Evolutionary conservation across 1,140 invertebrate species (phyloP), one percentile per base, ranked within the genome.

Genomic region (Cydia strobilella): DNA sequence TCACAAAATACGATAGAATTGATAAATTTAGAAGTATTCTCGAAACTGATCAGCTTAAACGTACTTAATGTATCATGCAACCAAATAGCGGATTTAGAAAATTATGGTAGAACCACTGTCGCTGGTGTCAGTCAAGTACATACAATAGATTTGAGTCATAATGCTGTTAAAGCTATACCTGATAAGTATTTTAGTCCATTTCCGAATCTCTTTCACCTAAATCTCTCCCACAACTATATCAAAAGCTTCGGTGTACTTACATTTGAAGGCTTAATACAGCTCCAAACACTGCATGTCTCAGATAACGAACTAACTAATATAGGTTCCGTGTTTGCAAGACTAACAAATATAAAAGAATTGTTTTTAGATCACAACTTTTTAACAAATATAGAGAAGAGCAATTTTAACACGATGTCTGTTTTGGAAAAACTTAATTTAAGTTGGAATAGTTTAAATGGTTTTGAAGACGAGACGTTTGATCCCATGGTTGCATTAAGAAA

Each of bases 211-310:
- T n/a, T 69, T 18, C 65, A 69, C 15, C 18, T 69, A 35, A 69
- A 69, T 15, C n/a, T 69, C 0, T 69, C 65, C 7, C 31, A 69
- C 27, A 69, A 69, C 20, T 69, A 15, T 18, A 69, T 69, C 18
- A 35, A 69, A 35, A 69, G 65, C 2, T n/a, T 69, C 7, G 35
- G 31, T 20, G 31, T 23, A n/a, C 65, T 42, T 18, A 20, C 65
- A n/a, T 69, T 69, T 42, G 65, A 69, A 69, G 65, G 65, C 4
- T 39, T 69, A 69, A 69, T 15, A 39, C 65, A 69, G n/a, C 65
- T 69, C 25, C 27, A 39, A 69, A 69, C 31, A 9, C 15, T 69
- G 27, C 18, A 35, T 31, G 12, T 69, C 12, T 69, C 65, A 5
- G 31, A 69, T 69, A 69, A 69, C 31, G 31, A 35, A 69, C 15